phyloP scores from a whole-genome alignment of 2,888 invertebrate species.

The Heliothis peltigera region DNA sequence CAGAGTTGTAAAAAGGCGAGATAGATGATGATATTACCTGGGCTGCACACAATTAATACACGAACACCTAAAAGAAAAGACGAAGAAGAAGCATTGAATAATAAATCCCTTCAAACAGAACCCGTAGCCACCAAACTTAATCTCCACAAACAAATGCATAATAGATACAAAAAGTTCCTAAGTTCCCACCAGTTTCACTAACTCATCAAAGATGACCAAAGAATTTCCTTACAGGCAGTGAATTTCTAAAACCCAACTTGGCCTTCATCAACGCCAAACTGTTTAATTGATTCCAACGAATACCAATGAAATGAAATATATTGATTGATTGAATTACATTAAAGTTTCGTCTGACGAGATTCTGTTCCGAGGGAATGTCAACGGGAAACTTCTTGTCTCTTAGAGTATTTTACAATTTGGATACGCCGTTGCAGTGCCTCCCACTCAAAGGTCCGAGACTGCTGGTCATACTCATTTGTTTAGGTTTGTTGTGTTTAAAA shows the following conservation, averaged over 20 bases:
- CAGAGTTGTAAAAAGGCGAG: too few relatives aligned
- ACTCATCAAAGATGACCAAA: conserved; percentile 34
- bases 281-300: conserved; percentile 56
- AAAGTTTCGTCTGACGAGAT: conserved; percentile 39
- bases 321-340: conserved; percentile 48
- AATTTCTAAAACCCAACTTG: conserved; percentile 42
- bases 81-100: neutral
- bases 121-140: neutral
- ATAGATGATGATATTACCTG: too few relatives aligned
- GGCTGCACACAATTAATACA: too few relatives aligned
- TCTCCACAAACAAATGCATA: conserved; percentile 22
- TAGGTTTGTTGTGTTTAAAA: too few relatives aligned
- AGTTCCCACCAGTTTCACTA: conserved; percentile 5
- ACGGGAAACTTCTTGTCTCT: conserved; percentile 23
- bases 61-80: too few relatives aligned
- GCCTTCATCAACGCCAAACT: conserved; percentile 44
- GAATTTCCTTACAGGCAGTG: conserved; percentile 38
- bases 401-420: too few relatives aligned
- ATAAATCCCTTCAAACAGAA: neutral
- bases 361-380: conserved; percentile 25
- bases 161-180: conserved; percentile 11
- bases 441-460: too few relatives aligned
- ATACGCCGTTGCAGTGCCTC: too few relatives aligned
- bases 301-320: conserved; percentile 38
- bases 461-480: too few relatives aligned